Conservation (phyloP, 2,888 invertebrate species). For the Sepioteuthis lessoniana region DNA sequence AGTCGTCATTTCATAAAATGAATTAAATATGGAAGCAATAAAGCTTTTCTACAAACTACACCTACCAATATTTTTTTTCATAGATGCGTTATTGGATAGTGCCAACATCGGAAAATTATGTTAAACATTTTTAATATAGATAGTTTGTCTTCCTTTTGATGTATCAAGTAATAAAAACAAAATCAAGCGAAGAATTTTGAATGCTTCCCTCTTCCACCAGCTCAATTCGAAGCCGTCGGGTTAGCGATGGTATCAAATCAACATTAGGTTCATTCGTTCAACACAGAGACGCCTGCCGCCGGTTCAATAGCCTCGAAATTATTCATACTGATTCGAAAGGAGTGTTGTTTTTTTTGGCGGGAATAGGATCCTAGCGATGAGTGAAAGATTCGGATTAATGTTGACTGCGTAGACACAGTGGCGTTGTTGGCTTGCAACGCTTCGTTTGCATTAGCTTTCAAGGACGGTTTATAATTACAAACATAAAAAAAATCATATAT, state of each 20-base stretch:
- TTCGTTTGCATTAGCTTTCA: not conserved
- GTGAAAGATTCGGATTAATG: slow-evolving; percentile 7
- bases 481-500: not conserved
- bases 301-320: not conserved
- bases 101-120: not conserved
- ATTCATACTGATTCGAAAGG: not conserved
- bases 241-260: not conserved
- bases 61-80: not conserved
- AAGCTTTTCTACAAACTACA: too few relatives aligned
- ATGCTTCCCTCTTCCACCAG: not conserved
- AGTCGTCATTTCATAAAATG: too few relatives aligned
- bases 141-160: not conserved
- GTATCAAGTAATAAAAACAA: not conserved
- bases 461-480: slow-evolving; percentile 20
- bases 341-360: not conserved
- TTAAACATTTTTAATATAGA: not conserved
- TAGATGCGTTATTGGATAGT: not conserved
- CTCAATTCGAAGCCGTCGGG: not conserved
- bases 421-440: not conserved
- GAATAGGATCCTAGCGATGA: not conserved
- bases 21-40: too few relatives aligned
- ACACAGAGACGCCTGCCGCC: not conserved
- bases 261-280: not conserved
- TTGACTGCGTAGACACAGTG: not conserved
- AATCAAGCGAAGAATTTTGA: not conserved